Evolutionary conservation across 2,888 invertebrate genomes (phyloP).

Genomic region (Stictocephala bisonia): DNA sequence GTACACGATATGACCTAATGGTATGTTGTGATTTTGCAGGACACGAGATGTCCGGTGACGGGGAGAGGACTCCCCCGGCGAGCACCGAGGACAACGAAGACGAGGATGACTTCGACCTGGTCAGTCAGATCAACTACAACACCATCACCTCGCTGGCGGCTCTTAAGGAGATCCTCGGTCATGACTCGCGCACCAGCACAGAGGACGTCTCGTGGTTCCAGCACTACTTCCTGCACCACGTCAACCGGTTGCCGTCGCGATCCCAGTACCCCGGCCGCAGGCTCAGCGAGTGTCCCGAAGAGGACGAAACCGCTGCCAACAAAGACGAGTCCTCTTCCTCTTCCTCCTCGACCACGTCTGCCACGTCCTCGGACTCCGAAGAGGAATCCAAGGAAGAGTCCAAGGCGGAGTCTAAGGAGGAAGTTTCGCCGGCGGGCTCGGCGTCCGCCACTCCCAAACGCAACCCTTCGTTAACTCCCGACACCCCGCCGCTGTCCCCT

Average conservation of each 20-base stretch:
- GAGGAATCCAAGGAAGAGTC: conserved; percentile 32
- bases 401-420: conserved; percentile 43
- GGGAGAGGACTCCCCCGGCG: conserved; percentile 30
- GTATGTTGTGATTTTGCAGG: conserved; percentile 8
- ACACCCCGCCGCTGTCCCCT: conserved; percentile 53
- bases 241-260: conserved; percentile 74
- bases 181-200: conserved; percentile 67
- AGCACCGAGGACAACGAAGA: conserved; percentile 63
- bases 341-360: not conserved
- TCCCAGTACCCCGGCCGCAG: conserved; percentile 69
- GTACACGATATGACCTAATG: too few species aligned
- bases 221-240: conserved; percentile 79
- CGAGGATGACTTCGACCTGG: conserved; percentile 73
- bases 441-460: conserved; percentile 51
- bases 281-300: conserved; percentile 84
- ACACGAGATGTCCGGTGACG: conserved; percentile 34
- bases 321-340: not conserved
- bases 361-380: conserved; percentile 10
- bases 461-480: conserved; percentile 45
- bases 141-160: conserved; percentile 76
- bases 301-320: conserved; percentile 71
- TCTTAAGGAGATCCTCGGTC: conserved; percentile 72
- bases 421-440: conserved; percentile 51
- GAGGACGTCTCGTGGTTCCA: conserved; percentile 72
- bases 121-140: conserved; percentile 76